Percentiles rank a stretch among this genome's conserved stretches.
phyloP scores from a whole-genome alignment of 92 coral and sea anemone species.

The Epizoanthus rinbou region DNA sequence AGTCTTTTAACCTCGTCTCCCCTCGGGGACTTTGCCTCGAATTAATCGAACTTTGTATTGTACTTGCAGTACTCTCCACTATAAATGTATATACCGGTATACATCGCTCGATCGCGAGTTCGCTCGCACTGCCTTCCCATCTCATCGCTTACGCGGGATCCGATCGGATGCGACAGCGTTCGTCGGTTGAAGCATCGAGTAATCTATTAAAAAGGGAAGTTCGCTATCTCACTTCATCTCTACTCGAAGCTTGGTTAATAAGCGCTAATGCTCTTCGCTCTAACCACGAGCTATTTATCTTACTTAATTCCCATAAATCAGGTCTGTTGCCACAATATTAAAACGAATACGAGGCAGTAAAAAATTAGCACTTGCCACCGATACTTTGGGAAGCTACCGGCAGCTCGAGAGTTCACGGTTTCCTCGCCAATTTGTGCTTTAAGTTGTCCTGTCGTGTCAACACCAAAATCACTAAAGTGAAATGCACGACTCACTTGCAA shows the following conservation, averaged over 20 bases:
- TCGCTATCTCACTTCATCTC: slow-evolving; percentile 27
- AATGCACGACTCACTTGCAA: slow-evolving; percentile 2
- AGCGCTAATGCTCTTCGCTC: slow-evolving; percentile 32
- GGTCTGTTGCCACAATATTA: slow-evolving; percentile 63
- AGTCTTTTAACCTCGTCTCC: slow-evolving; percentile 28
- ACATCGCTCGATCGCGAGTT: neutral
- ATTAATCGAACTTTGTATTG: too few species aligned
- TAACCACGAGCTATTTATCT: slow-evolving; percentile 38
- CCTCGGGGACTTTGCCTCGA: slow-evolving; percentile 32
- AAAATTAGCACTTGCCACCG: slow-evolving; percentile 66
- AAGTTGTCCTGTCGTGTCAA: neutral
- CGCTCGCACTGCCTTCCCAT: neutral
- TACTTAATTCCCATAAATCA: slow-evolving; percentile 50
- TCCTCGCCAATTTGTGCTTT: slow-evolving; percentile 3
- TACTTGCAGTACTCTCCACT: slow-evolving; percentile 21
- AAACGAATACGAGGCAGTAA: slow-evolving; percentile 54
- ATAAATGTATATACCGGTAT: slow-evolving; percentile 25
- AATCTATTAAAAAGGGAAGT: slow-evolving; percentile 13
- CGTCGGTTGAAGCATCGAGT: slow-evolving; percentile 18
- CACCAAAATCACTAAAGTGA: neutral
- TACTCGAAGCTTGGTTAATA: slow-evolving; percentile 23
- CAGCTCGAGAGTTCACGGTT: slow-evolving; percentile 9
- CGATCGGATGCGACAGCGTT: slow-evolving; percentile 19
- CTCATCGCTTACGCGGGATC: slow-evolving; percentile 11
- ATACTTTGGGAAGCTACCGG: slow-evolving; percentile 28